Evolutionary conservation across 2,888 invertebrate species (phyloP).

Genomic region (Sepioteuthis lessoniana): DNA sequence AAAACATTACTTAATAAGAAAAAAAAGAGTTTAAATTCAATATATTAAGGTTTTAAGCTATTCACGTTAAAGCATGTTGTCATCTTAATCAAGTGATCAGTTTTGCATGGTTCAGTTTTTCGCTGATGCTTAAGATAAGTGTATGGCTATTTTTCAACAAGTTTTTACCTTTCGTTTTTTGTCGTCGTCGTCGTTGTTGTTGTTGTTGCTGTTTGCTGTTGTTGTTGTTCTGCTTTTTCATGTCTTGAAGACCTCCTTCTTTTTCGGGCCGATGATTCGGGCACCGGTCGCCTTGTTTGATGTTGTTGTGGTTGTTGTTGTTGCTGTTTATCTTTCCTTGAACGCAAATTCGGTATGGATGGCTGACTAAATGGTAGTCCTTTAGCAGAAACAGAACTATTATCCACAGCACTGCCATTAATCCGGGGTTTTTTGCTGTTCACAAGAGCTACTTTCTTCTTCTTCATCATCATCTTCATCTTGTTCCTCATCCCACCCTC

Average conservation of each 20-base stretch:
- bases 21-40: too few relatives aligned
- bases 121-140: too few relatives aligned
- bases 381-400: slow-evolving; percentile 54
- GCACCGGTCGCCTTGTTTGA: slow-evolving; percentile 50
- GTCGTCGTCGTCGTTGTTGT: neutral
- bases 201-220: slow-evolving; percentile 55
- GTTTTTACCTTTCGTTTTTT: neutral
- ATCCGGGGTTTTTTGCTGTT: slow-evolving; percentile 6
- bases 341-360: slow-evolving; percentile 67
- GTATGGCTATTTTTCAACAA: too few relatives aligned
- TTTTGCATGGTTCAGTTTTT: too few relatives aligned
- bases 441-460: neutral
- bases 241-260: slow-evolving; percentile 63
- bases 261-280: slow-evolving; percentile 58
- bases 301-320: neutral
- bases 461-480: slow-evolving; percentile 49
- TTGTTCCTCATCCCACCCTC: slow-evolving; percentile 58
- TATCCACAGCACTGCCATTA: slow-evolving; percentile 51
- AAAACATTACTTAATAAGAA: too few relatives aligned
- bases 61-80: too few relatives aligned
- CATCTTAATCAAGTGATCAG: too few relatives aligned
- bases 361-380: slow-evolving; percentile 62
- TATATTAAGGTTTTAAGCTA: too few relatives aligned
- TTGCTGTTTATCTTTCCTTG: slow-evolving; percentile 64
- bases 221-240: slow-evolving; percentile 59